These are phyloP conservation scores for Microplitis deprimator DNA, from an alignment of 2,888 invertebrate genomes.

Conservation along the genomic window DNA sequence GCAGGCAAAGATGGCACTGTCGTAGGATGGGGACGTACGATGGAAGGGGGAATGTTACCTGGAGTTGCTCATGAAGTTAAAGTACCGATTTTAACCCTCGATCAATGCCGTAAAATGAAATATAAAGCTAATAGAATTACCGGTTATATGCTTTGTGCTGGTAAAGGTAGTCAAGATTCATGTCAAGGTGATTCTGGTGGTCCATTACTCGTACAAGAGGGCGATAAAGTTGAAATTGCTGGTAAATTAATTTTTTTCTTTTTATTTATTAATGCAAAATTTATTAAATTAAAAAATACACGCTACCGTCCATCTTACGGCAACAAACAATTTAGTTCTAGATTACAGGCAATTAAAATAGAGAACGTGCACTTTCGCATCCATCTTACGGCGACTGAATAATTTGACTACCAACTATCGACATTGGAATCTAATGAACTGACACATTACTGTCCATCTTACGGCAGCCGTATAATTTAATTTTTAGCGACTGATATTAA, in stretches of 20 bases:
- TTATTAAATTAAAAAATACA: background rate
- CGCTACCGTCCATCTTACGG: background rate
- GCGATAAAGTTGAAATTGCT: conserved; percentile 84
- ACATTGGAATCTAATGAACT: no score
- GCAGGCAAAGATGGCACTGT: conserved; percentile 83
- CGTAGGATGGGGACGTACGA: conserved; percentile 89
- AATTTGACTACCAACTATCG: no score
- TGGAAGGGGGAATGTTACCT: conserved; percentile 86
- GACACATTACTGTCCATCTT: no score
- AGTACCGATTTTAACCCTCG: conserved; percentile 85
- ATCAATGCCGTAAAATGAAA: conserved; percentile 87
- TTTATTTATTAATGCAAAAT: background rate
- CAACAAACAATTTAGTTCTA: no score
- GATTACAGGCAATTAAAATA: no score
- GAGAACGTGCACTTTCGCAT: no score
- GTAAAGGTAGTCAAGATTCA: conserved; percentile 85
- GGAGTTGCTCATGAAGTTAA: conserved; percentile 86
- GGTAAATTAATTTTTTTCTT: conserved; percentile 73
- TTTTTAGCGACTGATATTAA: no score
- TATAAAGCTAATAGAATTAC: conserved; percentile 88
- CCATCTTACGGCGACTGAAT: no score
- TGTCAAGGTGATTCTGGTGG: conserved; percentile 93
- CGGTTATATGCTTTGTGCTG: conserved; percentile 89
- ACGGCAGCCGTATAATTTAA: no score
- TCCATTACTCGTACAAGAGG: conserved; percentile 82